Evolutionary conservation across 2,797 vertebrate species (phyloP).

Genomic region (Sylvia borin): DNA sequence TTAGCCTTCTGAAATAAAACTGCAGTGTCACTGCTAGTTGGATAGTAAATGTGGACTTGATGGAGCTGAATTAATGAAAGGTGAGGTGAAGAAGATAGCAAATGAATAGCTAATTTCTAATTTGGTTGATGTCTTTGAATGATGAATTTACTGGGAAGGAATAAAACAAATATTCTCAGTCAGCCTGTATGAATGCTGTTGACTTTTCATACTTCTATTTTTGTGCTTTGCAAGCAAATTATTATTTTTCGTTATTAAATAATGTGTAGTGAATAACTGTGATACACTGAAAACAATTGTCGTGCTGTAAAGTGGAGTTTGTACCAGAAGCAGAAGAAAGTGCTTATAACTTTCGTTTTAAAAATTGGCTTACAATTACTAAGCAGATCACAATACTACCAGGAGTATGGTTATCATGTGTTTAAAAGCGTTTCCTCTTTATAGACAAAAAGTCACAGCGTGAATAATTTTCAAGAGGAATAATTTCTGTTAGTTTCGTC

Average conservation of each 20-base stretch:
- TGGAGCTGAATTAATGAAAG: not conserved
- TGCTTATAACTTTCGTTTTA: not conserved
- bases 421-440: not conserved
- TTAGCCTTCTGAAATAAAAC: not conserved
- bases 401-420: not conserved
- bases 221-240: not conserved
- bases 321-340: not conserved
- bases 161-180: not conserved
- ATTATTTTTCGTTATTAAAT: not conserved
- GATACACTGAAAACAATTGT: not conserved
- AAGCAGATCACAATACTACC: not conserved
- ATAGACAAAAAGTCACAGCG: not conserved
- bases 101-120: not conserved
- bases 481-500: not conserved
- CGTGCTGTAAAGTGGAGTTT: not conserved
- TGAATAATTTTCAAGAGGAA: not conserved
- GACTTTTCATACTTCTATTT: not conserved
- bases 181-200: not conserved
- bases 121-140: not conserved
- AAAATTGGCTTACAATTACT: not conserved
- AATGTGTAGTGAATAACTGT: not conserved
- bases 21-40: not conserved
- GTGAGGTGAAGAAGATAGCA: not conserved
- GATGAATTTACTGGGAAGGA: not conserved
- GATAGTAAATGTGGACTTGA: not conserved